Conservation (phyloP, 1,140 invertebrate genomes). For the Dufourea novaeangliae region DNA sequence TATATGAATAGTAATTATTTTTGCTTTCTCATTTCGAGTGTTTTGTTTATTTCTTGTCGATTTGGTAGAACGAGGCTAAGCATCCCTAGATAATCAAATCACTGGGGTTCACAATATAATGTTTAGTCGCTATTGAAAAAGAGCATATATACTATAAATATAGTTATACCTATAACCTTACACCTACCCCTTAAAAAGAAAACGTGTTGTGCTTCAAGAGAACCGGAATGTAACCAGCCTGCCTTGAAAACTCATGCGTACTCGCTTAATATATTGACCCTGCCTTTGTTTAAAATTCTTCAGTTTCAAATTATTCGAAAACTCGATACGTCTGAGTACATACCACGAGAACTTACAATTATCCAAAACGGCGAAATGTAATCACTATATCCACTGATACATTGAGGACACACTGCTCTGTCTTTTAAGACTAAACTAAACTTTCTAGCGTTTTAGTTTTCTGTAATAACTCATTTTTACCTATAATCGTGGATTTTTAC, state of each 20-base stretch:
- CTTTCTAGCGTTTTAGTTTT: background rate
- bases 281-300: slow-evolving; percentile 1
- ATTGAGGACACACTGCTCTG: too few relatives aligned
- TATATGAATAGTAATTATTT: background rate
- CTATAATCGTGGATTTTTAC: too few relatives aligned
- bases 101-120: background rate
- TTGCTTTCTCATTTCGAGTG: background rate
- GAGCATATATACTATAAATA: background rate
- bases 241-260: slow-evolving; percentile 30
- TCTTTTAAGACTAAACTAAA: too few relatives aligned
- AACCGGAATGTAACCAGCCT: slow-evolving; percentile 36
- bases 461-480: too few relatives aligned
- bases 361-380: background rate
- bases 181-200: slow-evolving; percentile 1
- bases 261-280: slow-evolving; percentile 28
- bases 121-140: slow-evolving; percentile 3
- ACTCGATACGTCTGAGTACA: background rate
- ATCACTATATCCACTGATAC: too few relatives aligned
- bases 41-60: background rate
- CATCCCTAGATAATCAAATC: background rate
- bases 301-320: too few relatives aligned
- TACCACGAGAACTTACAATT: background rate
- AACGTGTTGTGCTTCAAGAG: background rate
- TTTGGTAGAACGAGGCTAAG: background rate
- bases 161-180: background rate